Percentiles rank a stretch among this genome's conserved stretches.
These are phyloP conservation scores for Meles meles DNA, from an alignment of 2,113 vertebrate genomes.

Conservation along the genomic window DNA sequence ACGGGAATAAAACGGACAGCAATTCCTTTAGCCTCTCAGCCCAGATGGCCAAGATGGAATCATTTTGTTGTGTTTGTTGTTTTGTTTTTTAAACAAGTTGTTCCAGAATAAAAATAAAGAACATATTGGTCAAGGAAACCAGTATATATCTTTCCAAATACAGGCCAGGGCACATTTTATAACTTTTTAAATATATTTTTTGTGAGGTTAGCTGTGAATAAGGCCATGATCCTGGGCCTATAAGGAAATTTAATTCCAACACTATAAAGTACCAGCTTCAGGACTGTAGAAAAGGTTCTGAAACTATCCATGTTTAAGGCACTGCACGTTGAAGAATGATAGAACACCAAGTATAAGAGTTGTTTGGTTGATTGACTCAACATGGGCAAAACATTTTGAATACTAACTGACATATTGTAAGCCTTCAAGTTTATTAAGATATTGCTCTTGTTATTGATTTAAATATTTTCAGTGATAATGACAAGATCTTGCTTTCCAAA, in stretches of 20 bases:
- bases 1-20: slow-evolving; percentile 66
- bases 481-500: not conserved
- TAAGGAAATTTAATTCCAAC: not conserved
- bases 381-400: not conserved
- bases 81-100: not conserved
- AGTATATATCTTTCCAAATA: not conserved
- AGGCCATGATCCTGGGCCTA: accelerated
- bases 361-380: not conserved
- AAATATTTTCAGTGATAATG: not conserved
- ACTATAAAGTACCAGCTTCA: not conserved
- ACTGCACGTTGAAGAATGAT: not conserved
- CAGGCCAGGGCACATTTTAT: not conserved
- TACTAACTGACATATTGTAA: not conserved
- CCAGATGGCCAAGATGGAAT: slow-evolving; percentile 36
- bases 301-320: not conserved
- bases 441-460: not conserved
- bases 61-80: slow-evolving; percentile 12
- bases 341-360: not conserved
- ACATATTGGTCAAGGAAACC: not conserved
- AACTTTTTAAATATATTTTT: not conserved
- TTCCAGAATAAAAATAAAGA: not conserved
- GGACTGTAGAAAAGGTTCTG: not conserved
- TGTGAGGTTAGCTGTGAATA: not conserved
- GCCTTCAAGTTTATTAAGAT: not conserved
- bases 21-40: slow-evolving; percentile 38